phyloP scores from a whole-genome alignment of 2,888 invertebrate genomes.

The Lycaena phlaeas region DNA sequence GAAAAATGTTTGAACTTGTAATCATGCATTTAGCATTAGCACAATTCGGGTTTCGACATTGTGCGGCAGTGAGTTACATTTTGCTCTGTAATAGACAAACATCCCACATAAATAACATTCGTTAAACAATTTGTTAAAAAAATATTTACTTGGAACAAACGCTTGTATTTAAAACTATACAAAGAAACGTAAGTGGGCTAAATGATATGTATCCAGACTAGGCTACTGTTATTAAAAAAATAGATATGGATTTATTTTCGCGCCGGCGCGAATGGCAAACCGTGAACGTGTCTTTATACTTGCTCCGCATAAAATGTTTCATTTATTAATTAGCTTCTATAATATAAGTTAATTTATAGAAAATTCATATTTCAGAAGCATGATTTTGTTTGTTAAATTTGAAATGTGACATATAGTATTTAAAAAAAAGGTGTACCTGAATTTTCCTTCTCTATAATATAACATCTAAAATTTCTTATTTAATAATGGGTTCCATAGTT shows the following conservation, averaged over 20 bases:
- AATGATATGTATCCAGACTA: slow-evolving; percentile 14
- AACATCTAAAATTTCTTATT: not conserved
- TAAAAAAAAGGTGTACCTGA: not conserved
- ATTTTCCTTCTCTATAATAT: not conserved
- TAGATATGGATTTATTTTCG: slow-evolving; percentile 60
- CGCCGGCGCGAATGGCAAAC: slow-evolving; percentile 64
- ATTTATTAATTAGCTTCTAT: not conserved
- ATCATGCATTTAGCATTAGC: too few species aligned
- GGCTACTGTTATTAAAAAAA: slow-evolving; percentile 15
- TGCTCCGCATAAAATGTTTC: not conserved
- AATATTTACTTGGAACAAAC: too few species aligned
- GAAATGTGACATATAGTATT: slow-evolving; percentile 3
- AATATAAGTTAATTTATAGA: not conserved
- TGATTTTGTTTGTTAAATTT: slow-evolving; percentile 1
- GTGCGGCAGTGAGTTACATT: too few species aligned
- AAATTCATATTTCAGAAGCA: not conserved
- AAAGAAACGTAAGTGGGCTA: slow-evolving; percentile 1
- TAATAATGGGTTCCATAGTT: slow-evolving; percentile 79
- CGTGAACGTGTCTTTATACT: not conserved
- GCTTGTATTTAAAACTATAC: too few species aligned
- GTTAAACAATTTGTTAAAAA: too few species aligned
- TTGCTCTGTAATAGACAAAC: too few species aligned
- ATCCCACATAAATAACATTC: too few species aligned
- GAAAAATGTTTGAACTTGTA: too few species aligned
- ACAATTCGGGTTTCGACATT: too few species aligned